phyloP scores from a whole-genome alignment of 2,113 vertebrate genomes.

The Capra hircus region DNA sequence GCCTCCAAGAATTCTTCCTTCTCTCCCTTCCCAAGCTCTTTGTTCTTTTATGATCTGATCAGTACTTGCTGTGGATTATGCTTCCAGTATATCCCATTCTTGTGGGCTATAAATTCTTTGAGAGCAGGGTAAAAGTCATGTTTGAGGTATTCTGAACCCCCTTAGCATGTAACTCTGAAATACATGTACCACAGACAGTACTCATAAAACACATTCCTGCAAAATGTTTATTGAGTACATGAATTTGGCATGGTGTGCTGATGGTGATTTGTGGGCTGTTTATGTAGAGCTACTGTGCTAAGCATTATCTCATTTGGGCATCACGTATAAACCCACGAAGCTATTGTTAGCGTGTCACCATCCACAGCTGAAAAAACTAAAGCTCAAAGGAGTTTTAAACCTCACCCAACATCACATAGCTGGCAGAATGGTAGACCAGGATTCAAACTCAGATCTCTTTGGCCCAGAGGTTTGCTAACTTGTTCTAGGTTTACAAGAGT shows the following conservation, averaged over 20 bases:
- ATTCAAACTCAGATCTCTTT: not conserved
- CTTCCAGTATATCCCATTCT: not conserved
- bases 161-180: not conserved
- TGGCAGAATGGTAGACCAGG: not conserved
- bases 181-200: not conserved
- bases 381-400: not conserved
- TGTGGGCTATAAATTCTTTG: not conserved
- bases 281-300: not conserved
- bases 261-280: not conserved
- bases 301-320: not conserved
- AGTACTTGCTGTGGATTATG: not conserved
- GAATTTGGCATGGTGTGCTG: not conserved
- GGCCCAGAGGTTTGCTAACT: not conserved
- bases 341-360: not conserved
- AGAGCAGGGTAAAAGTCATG: not conserved
- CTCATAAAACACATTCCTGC: not conserved
- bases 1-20: not conserved
- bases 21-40: not conserved
- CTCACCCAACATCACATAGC: not conserved
- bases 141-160: not conserved
- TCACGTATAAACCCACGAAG: not conserved
- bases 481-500: not conserved
- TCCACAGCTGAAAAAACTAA: not conserved
- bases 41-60: not conserved
- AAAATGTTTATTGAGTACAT: not conserved